These are phyloP conservation scores for Drosophila quadrilineata DNA, from an alignment of 1,140 invertebrate genomes.

Conservation along the genomic window DNA sequence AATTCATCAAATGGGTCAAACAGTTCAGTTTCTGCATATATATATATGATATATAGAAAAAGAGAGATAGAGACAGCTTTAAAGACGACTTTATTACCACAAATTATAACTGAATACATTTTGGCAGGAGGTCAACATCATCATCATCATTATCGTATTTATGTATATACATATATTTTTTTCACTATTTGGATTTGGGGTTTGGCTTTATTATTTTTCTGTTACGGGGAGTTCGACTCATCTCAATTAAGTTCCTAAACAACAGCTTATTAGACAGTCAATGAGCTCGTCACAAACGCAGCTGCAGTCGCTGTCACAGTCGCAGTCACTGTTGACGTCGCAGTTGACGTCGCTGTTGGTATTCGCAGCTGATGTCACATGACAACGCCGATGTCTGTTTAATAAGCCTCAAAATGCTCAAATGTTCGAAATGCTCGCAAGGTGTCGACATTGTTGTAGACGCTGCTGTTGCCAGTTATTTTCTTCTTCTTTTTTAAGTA, in stretches of 20 bases:
- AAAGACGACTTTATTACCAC: constrained; percentile 39
- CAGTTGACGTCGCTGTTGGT: neutral
- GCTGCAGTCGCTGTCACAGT: neutral
- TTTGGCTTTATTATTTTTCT: neutral
- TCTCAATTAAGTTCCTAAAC: constrained; percentile 38
- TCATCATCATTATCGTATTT: too few relatives aligned
- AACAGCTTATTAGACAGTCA: constrained; percentile 39
- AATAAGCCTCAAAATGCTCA: constrained; percentile 53
- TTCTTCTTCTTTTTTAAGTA: constrained; percentile 11
- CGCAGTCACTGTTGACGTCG: neutral
- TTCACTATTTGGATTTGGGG: neutral
- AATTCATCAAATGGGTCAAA: constrained; percentile 63
- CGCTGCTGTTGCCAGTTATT: neutral
- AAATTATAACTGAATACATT: constrained; percentile 48
- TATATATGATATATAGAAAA: too few relatives aligned
- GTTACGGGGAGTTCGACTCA: constrained; percentile 8
- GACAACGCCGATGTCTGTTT: constrained; percentile 64
- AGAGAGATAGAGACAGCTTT: neutral
- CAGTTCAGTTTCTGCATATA: constrained; percentile 33
- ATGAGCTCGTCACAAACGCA: constrained; percentile 3
- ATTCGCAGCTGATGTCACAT: constrained; percentile 54
- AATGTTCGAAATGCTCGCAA: constrained; percentile 32
- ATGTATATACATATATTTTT: too few relatives aligned
- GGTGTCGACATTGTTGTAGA: constrained; percentile 47
- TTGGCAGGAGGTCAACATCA: constrained; percentile 30